These are phyloP conservation scores for Asteroscopus sphinx DNA, from an alignment of 2,888 invertebrate genomes.

Conservation along the genomic window DNA sequence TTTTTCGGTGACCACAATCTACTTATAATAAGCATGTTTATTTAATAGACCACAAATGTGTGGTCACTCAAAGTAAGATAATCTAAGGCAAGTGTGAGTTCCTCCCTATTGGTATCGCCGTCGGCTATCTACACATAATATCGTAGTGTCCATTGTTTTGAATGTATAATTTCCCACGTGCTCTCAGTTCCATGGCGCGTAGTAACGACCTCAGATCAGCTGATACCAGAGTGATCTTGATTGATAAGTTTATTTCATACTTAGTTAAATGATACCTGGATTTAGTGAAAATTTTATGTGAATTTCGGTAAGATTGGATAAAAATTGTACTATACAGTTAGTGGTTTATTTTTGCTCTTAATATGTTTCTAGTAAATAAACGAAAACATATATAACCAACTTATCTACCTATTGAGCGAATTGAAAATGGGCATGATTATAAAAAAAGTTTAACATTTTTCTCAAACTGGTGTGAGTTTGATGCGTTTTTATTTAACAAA, in stretches of 20 bases:
- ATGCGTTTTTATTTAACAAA: no score
- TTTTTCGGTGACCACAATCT: background rate
- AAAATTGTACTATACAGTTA: background rate
- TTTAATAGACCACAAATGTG: background rate
- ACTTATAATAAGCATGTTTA: background rate
- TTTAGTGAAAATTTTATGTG: conserved; percentile 31
- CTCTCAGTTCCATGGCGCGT: conserved; percentile 59
- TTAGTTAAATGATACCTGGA: conserved; percentile 41
- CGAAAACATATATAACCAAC: no score
- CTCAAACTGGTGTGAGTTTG: no score
- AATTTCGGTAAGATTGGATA: conserved; percentile 4
- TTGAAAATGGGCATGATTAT: no score
- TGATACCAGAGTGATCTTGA: conserved; percentile 53
- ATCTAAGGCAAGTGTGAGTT: conserved; percentile 39
- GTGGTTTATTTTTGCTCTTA: no score
- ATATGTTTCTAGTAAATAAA: no score
- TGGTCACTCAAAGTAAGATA: conserved; percentile 26
- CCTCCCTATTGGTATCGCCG: conserved; percentile 18
- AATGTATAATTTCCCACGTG: conserved; percentile 77
- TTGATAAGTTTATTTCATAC: conserved; percentile 56
- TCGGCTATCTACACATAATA: conserved; percentile 53
- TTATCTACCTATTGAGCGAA: no score
- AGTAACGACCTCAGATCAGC: conserved; percentile 74
- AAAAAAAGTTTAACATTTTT: no score
- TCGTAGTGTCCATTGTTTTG: conserved; percentile 71